A percentile compares a stretch with the other conserved stretches of the same genome.
Conservation (phyloP, 2,888 invertebrate genomes). For the Abrostola triplasia region DNA sequence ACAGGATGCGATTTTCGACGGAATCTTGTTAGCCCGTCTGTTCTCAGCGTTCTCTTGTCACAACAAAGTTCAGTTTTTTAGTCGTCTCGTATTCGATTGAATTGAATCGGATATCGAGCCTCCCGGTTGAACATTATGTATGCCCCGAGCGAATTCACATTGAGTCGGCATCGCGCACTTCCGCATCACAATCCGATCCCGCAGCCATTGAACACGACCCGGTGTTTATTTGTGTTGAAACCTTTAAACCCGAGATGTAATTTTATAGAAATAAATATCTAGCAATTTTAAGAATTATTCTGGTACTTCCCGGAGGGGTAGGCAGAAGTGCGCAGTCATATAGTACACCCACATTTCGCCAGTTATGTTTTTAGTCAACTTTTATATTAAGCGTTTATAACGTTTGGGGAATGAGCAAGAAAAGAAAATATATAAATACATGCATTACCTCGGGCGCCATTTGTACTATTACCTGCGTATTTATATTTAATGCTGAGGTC, state of each 20-base stretch:
- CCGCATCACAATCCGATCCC: conserved; percentile 69
- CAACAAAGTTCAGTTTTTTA: conserved; percentile 70
- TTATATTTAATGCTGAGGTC: too few species aligned
- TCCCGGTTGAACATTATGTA: conserved; percentile 56
- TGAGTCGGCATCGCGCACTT: conserved; percentile 71
- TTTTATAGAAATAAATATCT: neutral
- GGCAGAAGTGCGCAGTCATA: too few species aligned
- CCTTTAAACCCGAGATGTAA: conserved; percentile 1
- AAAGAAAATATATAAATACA: too few species aligned
- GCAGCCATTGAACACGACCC: conserved; percentile 61
- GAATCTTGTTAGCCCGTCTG: conserved; percentile 81
- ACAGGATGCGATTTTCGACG: conserved; percentile 85
- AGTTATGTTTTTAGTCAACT: too few species aligned
- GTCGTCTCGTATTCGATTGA: conserved; percentile 62
- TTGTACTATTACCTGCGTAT: too few species aligned
- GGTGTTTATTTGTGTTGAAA: conserved; percentile 42
- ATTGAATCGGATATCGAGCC: conserved; percentile 81
- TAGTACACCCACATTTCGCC: too few species aligned
- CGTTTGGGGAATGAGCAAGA: too few species aligned
- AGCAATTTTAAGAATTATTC: neutral
- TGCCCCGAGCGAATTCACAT: conserved; percentile 66
- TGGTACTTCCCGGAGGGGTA: too few species aligned
- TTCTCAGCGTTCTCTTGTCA: conserved; percentile 79
- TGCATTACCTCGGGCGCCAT: too few species aligned
- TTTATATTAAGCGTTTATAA: too few species aligned